Conservation (phyloP, 2,797 vertebrate species). For the Sebastolobus altivelis region DNA sequence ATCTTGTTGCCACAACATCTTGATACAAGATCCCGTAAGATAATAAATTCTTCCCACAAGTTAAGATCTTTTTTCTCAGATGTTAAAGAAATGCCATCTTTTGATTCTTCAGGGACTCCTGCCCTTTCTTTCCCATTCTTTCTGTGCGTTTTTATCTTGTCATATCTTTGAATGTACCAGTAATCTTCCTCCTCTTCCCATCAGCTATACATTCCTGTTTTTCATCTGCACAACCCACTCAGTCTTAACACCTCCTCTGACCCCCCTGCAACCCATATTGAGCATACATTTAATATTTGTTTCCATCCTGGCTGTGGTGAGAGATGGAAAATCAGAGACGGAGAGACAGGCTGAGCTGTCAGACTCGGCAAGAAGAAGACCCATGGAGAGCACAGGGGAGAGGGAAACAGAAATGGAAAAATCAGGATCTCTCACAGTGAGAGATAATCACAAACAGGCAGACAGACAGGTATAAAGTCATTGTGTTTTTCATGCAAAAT, state of each 20-base stretch:
- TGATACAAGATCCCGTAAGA: conserved; percentile 10
- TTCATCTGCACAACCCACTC: conserved; percentile 44
- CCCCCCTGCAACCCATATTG: conserved; percentile 18
- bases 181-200: not conserved
- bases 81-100: conserved; percentile 13
- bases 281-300: conserved; percentile 43
- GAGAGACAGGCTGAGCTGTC: conserved; percentile 23
- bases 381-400: conserved; percentile 15
- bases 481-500: conserved; percentile 31
- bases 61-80: conserved; percentile 3
- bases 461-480: conserved; percentile 20
- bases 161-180: conserved; percentile 12
- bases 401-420: conserved; percentile 37
- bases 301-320: conserved; percentile 20
- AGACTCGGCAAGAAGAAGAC: conserved; percentile 20
- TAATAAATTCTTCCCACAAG: conserved; percentile 1
- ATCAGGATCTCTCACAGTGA: conserved; percentile 27
- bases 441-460: conserved; percentile 43
- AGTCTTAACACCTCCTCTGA: conserved; percentile 25
- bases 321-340: conserved; percentile 47
- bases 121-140: conserved; percentile 1
- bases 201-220: conserved; percentile 21
- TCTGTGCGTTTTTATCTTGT: conserved; percentile 35
- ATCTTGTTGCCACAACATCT: conserved; percentile 37
- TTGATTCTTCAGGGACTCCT: not conserved